These are phyloP conservation scores for Vicugna pacos DNA, from an alignment of 2,113 vertebrate genomes.

Conservation along the genomic window DNA sequence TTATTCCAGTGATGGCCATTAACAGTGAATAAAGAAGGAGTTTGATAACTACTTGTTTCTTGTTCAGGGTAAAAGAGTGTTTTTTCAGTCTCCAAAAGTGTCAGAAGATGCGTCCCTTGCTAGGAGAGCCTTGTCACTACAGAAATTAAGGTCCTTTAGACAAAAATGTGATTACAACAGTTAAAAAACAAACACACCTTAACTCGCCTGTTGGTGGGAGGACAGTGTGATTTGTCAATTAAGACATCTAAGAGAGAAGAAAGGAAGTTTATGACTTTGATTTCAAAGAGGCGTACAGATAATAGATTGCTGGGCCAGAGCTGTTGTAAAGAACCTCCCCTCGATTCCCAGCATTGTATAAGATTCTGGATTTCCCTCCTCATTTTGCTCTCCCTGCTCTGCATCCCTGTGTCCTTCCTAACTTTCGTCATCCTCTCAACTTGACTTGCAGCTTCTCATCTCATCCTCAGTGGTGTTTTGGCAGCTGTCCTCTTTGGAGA, in stretches of 20 bases:
- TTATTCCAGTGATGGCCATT: constrained; percentile 36
- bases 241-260: not conserved
- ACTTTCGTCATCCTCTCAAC: not conserved
- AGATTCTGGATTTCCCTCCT: not conserved
- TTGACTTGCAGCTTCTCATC: not conserved
- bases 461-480: not conserved
- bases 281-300: constrained; percentile 15
- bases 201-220: not conserved
- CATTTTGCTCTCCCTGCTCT: not conserved
- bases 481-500: not conserved
- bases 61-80: constrained; percentile 51
- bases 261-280: not conserved
- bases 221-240: not conserved
- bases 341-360: not conserved
- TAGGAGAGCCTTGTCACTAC: constrained; percentile 24
- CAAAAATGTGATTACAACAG: not conserved
- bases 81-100: constrained; percentile 57
- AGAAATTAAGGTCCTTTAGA: constrained; percentile 46
- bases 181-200: not conserved
- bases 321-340: constrained; percentile 22
- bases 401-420: not conserved
- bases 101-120: constrained; percentile 56
- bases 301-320: not conserved
- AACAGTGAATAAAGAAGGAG: constrained; percentile 6
- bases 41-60: constrained; percentile 45